Base-by-base conservation (phyloP, 37 sponge, comb jelly and placozoan species). In the Agelas oroides region DNA sequence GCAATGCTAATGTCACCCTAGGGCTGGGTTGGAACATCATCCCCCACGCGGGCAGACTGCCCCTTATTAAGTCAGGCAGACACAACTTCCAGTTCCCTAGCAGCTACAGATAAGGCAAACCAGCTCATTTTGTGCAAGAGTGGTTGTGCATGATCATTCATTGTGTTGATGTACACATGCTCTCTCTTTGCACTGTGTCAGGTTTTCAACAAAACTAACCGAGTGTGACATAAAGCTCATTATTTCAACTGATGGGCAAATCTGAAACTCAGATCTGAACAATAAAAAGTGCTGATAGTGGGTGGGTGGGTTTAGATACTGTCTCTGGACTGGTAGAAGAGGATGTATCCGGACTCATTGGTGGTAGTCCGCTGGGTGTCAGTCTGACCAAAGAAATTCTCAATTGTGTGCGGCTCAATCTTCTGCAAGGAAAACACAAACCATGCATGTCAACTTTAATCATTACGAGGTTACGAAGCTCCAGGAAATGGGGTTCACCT, bases 321-420 rank as follows among this genome's bases (percentile, higher is more conserved):
- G 52, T 97, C 87, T 73, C 92, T 85, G 24, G 89, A 86, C 63
- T 98, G 92, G 76, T 98, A 98, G 80, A 98, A 98, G 34, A 98
- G 83, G 36, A 98, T 95, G 83, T 98, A 98, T 16, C 96, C 98
- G 20, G 89, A 93, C 77, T 95, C 97, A 56, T 82, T 89, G 21
- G 92, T 74, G 25, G 56, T 74, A 27, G 84, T 75, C 55, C 78
- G 78, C 59, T 89, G 91, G 23, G 89, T 79, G 55, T 96, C 96
- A 17, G 92, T 91, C 69, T 86, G 66, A 11, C 97, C 97, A 89
- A 92, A 97, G 81, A 93, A 97, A 56, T 89, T 85, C 77, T 97
- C 97, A 28, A 97, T 94, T 8, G 89, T 77, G 72, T 97, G 94
- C 13, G 95, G 92, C 36, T 94, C 95, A n/a, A 97, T 89, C 57